Evolutionary conservation across 2,797 vertebrate species (phyloP), one percentile per base, ranked within the genome.

Genomic region (Eulemur rubriventer): DNA sequence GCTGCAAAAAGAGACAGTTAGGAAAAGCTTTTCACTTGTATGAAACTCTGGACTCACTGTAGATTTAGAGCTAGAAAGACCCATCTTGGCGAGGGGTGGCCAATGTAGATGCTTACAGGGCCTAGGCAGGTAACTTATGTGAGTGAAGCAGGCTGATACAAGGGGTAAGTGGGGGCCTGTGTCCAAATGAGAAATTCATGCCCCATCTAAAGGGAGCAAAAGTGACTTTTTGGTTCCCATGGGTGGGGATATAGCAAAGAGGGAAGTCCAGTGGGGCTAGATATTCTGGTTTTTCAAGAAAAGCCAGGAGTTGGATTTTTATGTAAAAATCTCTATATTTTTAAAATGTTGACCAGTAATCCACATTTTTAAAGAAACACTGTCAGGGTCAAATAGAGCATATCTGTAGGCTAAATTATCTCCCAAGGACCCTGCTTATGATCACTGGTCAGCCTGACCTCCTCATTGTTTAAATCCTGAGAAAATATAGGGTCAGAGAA

Each of bases 291-390:
- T 79, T 90, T 92, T 82, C 26, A 79, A 65, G 52, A 96, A 92
- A 94, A 93, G 28, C 26, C 57, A 92, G 38, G 22, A 91, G 81
- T 89, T 72, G 12, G 76, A 93, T 30, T 93, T 91, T 81, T 88
- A 76, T 75, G 22, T 80, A 63, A 79, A 82, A 82, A 33, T 80
- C 6, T 61, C 14, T 20, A 48, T 94, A 50, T 88, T 89, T 84
- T 75, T 11, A 67, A 79, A 91, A 63, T 96, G 4, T 89, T 91
- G 50, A 89, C 24, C 26, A 92, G 26, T 28, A 76, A 95, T 78
- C 93, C 41, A 61, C 18, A 61, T 20, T 43, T 85, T 95, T 38
- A 76, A 92, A 73, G 46, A 82, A 92, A 41, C 20, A 78, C 26
- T 73, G 11, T 94, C 20, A 96, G 12, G 4, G 20, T 73, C 78